Evolutionary conservation across 2,888 invertebrate genomes (phyloP), one percentile per base, ranked within the genome.

Genomic region (Tachina lurida): DNA sequence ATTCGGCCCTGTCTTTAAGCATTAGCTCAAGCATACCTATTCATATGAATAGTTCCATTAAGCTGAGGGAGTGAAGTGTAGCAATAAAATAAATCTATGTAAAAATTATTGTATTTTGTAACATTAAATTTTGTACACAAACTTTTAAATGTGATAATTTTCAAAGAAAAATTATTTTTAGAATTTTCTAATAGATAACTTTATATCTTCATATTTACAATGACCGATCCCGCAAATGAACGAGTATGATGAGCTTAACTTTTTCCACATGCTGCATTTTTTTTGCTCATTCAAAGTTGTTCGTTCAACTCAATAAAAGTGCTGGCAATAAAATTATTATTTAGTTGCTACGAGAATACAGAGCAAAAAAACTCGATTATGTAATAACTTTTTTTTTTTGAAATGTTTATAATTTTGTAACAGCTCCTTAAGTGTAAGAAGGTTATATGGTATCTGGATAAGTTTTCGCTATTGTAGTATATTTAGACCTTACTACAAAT

Each of bases 381-480:
- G 31, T 31, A 31, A 31, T 7, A 31, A 31, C 31, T 31, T 31
- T 31, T 31, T 31, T 31, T 77, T 71, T 71, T 52, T 19, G 8
- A 76, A 52, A 49, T 56, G 71, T 83, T 70, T 62, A 70, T 70
- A 79, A 67, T 71, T 68, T 76, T 31, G 71, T 67, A 82, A 82
- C 63, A 71, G 67, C 71, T 70, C 75, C 75, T 75, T 73, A 83
- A 83, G 79, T 82, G 75, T 80, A 73, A 76, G 80, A 31, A 31
- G 31, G 5, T 31, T 31, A 31, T 31, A 76, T 83, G 77, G 68
- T 80, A 73, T 19, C 54, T 71, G 45, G 15, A n/a, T 68, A 78
- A 74, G 39, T 71, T 65, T 49, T 58, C 70, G 45, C 54, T 49
- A 39, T 41, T 17, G 19, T 10, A 10, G 43, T 13, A 13, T 19